These are phyloP conservation scores for Myxocyprinus asiaticus DNA, from an alignment of 2,113 vertebrate species.

Conservation along the genomic window DNA sequence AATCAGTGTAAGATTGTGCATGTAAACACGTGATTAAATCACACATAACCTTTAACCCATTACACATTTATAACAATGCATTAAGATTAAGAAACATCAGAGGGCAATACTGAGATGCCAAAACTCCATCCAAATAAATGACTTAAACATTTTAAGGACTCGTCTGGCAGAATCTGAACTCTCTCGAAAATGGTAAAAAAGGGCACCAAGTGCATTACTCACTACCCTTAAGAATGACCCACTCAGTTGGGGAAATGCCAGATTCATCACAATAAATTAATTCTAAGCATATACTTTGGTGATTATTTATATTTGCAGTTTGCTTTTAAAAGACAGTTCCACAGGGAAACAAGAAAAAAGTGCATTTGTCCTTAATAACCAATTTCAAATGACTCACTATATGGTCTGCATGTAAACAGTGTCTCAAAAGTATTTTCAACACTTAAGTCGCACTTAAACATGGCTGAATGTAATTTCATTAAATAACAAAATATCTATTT, in stretches of 20 bases:
- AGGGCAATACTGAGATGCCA: background rate
- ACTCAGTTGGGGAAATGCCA: background rate
- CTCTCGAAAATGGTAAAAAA: background rate
- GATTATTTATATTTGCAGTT: background rate
- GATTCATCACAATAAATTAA: background rate
- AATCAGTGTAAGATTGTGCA: no score
- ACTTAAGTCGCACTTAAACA: no score
- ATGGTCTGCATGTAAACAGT: background rate
- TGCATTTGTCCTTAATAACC: background rate
- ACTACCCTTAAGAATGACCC: background rate
- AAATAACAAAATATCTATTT: no score
- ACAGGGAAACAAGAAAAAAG: background rate
- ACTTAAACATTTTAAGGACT: background rate
- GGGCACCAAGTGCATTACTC: no score
- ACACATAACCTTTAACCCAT: no score
- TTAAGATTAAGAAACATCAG: background rate
- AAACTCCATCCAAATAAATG: background rate
- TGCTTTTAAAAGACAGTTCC: slow-evolving; percentile 8
- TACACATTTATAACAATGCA: background rate
- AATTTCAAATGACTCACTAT: background rate
- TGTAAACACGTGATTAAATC: no score
- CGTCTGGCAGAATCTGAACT: background rate
- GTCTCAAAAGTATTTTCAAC: no score
- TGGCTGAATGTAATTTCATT: no score
- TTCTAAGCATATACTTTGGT: background rate